Evolutionary conservation across 2,113 vertebrate genomes (phyloP), one percentile per base, ranked within the genome.

Genomic region (Nerophis lumbriciformis): DNA sequence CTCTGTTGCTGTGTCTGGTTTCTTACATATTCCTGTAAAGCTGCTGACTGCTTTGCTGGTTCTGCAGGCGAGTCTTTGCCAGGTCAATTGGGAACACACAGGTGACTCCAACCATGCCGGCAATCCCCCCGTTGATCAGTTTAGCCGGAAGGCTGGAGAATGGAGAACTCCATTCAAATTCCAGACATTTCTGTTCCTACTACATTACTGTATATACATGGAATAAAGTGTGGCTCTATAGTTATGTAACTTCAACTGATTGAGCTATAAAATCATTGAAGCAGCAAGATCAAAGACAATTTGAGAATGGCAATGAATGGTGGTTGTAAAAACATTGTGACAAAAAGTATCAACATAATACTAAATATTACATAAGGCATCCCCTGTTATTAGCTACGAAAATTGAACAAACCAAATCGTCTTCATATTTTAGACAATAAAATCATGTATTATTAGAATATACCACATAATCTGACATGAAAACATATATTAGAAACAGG

Each of bases 71-170:
- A 12, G 93, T 94, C 78, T 94, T 94, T 69, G 90, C 90, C 64
- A 93, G 87, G 69, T 93, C 93, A 5, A 93, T 89, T 35, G 92
- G 93, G 64, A 94, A 94, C 72, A 94, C 90, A 76, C 92, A 94
- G 66, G 92, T 92, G 61, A 93, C 92, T 52, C 93, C 93, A 4
- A 92, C 91, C 52, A 93, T 85, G 56, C 93, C 93, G 44, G 93
- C 93, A 61, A 91, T 72, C 63, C 92, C 93, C 66, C 92, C 93
- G 66, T 92, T 93, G 69, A 94, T 92, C 56, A 94, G 86, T 21
- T 93, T 93, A 48, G 92, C 92, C 59, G 92, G 91, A 28, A 94
- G 85, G 79, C 93, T 94, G 75, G 53, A 44, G 62, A 66, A 69
- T 61, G 8, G 14, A n/a, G 77, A 38, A 47, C 65, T 10, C 59